Percentiles rank a stretch among this genome's conserved stretches.
phyloP scores from a whole-genome alignment of 1,140 invertebrate genomes.

The Drosophila ficusphila region DNA sequence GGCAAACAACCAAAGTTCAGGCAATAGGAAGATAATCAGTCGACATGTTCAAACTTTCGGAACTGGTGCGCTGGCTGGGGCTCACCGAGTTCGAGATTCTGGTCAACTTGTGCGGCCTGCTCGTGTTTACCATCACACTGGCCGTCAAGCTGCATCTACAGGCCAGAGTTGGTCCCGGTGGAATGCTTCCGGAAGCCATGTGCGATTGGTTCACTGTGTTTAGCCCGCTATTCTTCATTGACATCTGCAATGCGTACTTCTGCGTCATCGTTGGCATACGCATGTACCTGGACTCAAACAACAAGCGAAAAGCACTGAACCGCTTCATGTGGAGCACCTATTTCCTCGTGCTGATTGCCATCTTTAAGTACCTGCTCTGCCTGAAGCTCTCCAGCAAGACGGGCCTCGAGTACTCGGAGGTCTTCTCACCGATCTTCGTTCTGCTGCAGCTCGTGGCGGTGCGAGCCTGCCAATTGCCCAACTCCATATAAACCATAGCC shows the following conservation, averaged over 20 bases:
- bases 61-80: conserved; percentile 96
- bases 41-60: conserved; percentile 92
- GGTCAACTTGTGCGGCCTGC: conserved; percentile 92
- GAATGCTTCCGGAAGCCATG: conserved; percentile 75
- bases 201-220: conserved; percentile 94
- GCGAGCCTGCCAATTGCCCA: conserved; percentile 93
- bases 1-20: conserved; percentile 16
- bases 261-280: conserved; percentile 96
- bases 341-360: conserved; percentile 93
- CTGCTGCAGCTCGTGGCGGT: conserved; percentile 95
- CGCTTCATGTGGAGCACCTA: conserved; percentile 94
- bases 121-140: conserved; percentile 93
- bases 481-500: conserved; percentile 59
- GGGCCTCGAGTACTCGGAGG: conserved; percentile 94
- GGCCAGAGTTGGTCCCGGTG: conserved; percentile 84
- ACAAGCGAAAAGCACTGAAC: conserved; percentile 90
- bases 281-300: conserved; percentile 92
- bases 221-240: conserved; percentile 94
- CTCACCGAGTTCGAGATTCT: conserved; percentile 97
- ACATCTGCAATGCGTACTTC: conserved; percentile 97
- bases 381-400: conserved; percentile 93
- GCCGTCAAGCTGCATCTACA: conserved; percentile 89
- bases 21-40: neutral
- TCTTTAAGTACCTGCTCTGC: conserved; percentile 96
- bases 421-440: conserved; percentile 96